Percentiles rank a stretch among this genome's conserved stretches.
Evolutionary conservation across 2,888 invertebrate species (phyloP).

Genomic region (Athalia rosae): DNA sequence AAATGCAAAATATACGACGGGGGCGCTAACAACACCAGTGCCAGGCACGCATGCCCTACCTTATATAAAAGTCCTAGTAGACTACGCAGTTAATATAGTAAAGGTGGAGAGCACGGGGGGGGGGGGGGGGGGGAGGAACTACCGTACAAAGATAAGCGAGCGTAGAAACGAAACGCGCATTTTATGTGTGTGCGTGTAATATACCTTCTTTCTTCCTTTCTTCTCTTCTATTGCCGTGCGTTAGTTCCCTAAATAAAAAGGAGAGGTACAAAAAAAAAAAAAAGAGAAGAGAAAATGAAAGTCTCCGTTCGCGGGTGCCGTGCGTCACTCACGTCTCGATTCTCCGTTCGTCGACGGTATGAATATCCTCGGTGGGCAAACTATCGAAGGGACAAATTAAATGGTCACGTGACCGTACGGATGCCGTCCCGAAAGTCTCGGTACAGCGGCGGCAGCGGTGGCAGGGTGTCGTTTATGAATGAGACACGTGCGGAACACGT

Average conservation of each 20-base stretch:
- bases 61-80: constrained; percentile 15
- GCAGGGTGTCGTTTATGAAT: neutral
- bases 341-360: no score
- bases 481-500: neutral
- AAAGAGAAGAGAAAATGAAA: neutral
- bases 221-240: no score
- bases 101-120: neutral
- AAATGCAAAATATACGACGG: constrained; percentile 67
- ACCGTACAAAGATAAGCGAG: constrained; percentile 29
- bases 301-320: neutral
- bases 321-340: neutral
- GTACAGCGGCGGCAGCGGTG: constrained; percentile 1
- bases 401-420: constrained; percentile 64
- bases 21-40: constrained; percentile 58
- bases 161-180: constrained; percentile 10
- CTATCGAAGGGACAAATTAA: constrained; percentile 63
- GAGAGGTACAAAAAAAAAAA: neutral
- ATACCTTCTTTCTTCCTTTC: neutral
- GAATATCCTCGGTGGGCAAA: constrained; percentile 1
- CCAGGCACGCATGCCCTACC: constrained; percentile 52
- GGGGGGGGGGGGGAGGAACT: neutral
- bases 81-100: neutral
- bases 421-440: constrained; percentile 3
- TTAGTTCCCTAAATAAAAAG: neutral
- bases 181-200: neutral